A percentile compares a stretch with the other conserved stretches of the same genome.
Conservation (phyloP, 1,140 invertebrate species). For the Drosophila triauraria region DNA sequence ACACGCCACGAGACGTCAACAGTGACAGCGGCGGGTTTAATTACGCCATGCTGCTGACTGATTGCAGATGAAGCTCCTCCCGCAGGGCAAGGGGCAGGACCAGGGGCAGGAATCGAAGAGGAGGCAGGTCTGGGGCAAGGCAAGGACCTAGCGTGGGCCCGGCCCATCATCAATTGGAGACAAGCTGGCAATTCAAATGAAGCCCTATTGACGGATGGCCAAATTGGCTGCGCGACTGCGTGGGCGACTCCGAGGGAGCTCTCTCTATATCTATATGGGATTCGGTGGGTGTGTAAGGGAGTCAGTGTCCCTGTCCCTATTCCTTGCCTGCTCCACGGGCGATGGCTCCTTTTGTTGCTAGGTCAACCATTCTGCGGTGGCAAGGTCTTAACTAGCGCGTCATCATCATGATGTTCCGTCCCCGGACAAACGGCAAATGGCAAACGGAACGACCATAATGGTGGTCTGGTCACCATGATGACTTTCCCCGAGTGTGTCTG, state of each 20-base stretch:
- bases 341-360: slow-evolving; percentile 37
- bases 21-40: slow-evolving; percentile 64
- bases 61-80: slow-evolving; percentile 49
- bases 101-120: background rate
- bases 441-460: slow-evolving; percentile 22
- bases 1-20: slow-evolving; percentile 39
- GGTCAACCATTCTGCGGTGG: slow-evolving; percentile 32
- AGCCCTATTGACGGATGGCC: slow-evolving; percentile 76
- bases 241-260: slow-evolving; percentile 55
- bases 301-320: slow-evolving; percentile 2
- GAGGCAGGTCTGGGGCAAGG: slow-evolving; percentile 14
- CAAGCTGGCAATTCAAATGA: slow-evolving; percentile 82
- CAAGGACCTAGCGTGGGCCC: slow-evolving; percentile 36
- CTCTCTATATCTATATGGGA: background rate
- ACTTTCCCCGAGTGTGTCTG: slow-evolving; percentile 28
- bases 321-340: slow-evolving; percentile 17
- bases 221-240: slow-evolving; percentile 67
- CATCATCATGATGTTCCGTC: slow-evolving; percentile 19
- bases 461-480: slow-evolving; percentile 37
- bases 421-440: slow-evolving; percentile 1
- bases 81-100: too few species aligned
- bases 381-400: slow-evolving; percentile 21
- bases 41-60: slow-evolving; percentile 77
- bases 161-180: slow-evolving; percentile 70
- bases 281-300: slow-evolving; percentile 13